A percentile compares a stretch with the other conserved stretches of the same genome.
These are phyloP conservation scores for Tenebrio molitor DNA, from an alignment of 1,140 invertebrate species.

Conservation along the genomic window DNA sequence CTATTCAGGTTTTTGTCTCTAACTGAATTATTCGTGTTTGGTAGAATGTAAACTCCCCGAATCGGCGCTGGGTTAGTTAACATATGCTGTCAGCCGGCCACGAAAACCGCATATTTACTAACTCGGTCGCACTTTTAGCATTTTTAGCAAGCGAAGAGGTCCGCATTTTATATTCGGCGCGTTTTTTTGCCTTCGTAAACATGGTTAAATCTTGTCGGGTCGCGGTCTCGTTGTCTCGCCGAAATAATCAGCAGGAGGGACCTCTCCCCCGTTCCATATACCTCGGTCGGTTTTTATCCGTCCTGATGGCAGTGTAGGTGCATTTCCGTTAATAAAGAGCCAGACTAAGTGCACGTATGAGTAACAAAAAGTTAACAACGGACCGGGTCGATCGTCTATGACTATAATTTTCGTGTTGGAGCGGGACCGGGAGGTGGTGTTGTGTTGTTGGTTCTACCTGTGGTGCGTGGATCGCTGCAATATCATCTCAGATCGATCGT, in stretches of 20 bases:
- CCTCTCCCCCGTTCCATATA: not conserved
- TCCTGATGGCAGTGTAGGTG: conserved; percentile 28
- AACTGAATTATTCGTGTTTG: conserved; percentile 64
- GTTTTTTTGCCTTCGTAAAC: conserved; percentile 31
- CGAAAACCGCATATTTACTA: conserved; percentile 63
- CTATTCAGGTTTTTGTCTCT: conserved; percentile 61
- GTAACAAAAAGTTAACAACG: conserved; percentile 60
- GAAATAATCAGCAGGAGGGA: not conserved
- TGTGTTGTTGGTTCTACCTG: conserved; percentile 51
- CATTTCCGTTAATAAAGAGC: conserved; percentile 59
- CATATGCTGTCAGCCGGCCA: conserved; percentile 62
- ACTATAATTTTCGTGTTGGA: conserved; percentile 59
- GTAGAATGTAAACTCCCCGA: conserved; percentile 62
- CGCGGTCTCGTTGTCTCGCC: not conserved
- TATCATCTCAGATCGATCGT: conserved; percentile 62
- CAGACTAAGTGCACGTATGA: conserved; percentile 55
- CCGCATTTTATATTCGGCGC: conserved; percentile 41
- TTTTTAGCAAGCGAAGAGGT: conserved; percentile 52
- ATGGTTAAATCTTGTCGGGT: conserved; percentile 30
- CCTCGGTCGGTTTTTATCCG: conserved; percentile 17
- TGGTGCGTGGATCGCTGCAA: conserved; percentile 62
- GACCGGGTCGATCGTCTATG: conserved; percentile 50
- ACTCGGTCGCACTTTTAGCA: conserved; percentile 61
- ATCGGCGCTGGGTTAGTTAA: conserved; percentile 61
- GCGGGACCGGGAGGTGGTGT: conserved; percentile 27